Base-by-base conservation (phyloP, 2,113 vertebrate species). In the Oncorhynchus tshawytscha region DNA sequence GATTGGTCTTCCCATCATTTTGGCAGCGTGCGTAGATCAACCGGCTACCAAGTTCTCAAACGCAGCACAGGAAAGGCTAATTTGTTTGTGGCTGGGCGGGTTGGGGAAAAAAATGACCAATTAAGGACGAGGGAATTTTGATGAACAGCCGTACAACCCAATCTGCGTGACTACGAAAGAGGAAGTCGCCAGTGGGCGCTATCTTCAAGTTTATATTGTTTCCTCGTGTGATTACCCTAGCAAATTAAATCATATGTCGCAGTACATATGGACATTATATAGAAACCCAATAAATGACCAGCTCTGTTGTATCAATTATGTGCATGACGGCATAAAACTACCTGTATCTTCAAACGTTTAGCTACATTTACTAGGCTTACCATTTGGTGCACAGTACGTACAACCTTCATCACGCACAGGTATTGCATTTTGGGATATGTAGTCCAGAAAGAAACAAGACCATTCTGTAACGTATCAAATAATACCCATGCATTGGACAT, bases 1-100 rank as follows among this genome's bases (percentile, higher is more conserved):
- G n/a, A 96, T 94, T 18, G 94, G 95, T 87, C 94, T 91, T 71
- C 92, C 93, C 93, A 95, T 92, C 95, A 96, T 95, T 64, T 75
- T 84, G 81, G 82, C 88, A 81, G 87, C 79, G 67, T 68, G 31
- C 18, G 29, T 68, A 11, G 1, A 34, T n/a, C 29, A 68, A 34
- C 67, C 31, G 31, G 67, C 31, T 62, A 62, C 59, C 8, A 62
- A 68, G 25, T 29, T 67, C 65, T 67, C 29, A 20, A 15, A 34
- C 6, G 3, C 5, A 20, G 18, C 18, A 39, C 39, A 20, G 16
- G 16, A 16, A 68, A 34, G 31, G 29, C 20, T 20, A 0, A 39
- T 39, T 15, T 3, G 29, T 45, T 20, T n/a, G 27, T 12, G 3
- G 31, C 6, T 34, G 29, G 67, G 67, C 31, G 67, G 67, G 67